Percentiles rank a stretch among this genome's conserved stretches.
These are phyloP conservation scores for Dynastes maya DNA, from an alignment of 2,888 invertebrate genomes.

Conservation along the genomic window DNA sequence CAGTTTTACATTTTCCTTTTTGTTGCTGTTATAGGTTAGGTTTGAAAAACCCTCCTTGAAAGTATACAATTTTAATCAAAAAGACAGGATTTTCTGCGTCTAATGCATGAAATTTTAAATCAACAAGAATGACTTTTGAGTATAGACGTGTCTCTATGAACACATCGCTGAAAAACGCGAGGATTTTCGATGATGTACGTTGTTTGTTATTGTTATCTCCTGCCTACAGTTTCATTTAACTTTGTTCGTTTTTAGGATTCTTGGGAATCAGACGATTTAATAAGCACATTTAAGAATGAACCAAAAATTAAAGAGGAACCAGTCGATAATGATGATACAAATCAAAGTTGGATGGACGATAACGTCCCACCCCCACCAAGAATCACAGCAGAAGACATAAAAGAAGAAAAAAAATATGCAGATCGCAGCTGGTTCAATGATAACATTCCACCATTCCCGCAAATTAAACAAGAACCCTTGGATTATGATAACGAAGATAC, in stretches of 20 bases:
- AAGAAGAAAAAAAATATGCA: slow-evolving; percentile 41
- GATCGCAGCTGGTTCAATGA: slow-evolving; percentile 34
- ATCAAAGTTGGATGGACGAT: slow-evolving; percentile 39
- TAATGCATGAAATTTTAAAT: not conserved
- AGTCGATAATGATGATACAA: slow-evolving; percentile 47
- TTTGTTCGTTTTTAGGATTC: slow-evolving; percentile 58
- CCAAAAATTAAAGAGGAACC: slow-evolving; percentile 52
- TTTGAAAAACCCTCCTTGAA: not conserved
- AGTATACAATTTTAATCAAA: not conserved
- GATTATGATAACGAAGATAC: slow-evolving; percentile 47
- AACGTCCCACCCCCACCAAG: not conserved
- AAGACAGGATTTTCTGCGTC: no score
- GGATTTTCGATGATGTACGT: slow-evolving; percentile 65
- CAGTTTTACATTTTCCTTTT: no score
- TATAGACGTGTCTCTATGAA: slow-evolving; percentile 62
- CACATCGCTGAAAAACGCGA: slow-evolving; percentile 62
- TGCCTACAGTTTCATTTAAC: not conserved
- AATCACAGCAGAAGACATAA: slow-evolving; percentile 12
- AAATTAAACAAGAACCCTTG: slow-evolving; percentile 51
- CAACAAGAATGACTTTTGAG: slow-evolving; percentile 37
- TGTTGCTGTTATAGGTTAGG: not conserved
- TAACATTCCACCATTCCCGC: not conserved
- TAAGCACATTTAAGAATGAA: not conserved
- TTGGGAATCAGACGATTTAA: slow-evolving; percentile 54
- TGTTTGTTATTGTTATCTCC: not conserved